These are phyloP conservation scores for Chymomyza amoena DNA, from an alignment of 2,888 invertebrate genomes.

Conservation along the genomic window DNA sequence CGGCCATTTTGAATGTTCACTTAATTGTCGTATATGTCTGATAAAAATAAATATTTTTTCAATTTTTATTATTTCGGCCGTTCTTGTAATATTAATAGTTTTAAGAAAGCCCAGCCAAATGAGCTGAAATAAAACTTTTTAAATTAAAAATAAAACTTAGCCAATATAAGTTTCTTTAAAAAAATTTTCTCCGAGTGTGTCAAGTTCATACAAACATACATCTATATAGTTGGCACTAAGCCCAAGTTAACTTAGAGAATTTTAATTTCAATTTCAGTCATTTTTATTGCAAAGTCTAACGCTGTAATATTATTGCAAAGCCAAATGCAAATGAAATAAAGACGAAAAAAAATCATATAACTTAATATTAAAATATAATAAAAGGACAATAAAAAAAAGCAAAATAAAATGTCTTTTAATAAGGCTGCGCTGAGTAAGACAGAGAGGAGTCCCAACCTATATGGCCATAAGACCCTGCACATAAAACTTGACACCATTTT, in stretches of 20 bases:
- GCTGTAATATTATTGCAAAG: conserved; percentile 38
- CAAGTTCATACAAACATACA: not conserved
- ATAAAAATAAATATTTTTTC: too few relatives aligned
- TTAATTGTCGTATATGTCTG: too few relatives aligned
- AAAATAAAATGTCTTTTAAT: conserved; percentile 11
- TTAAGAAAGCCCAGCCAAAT: not conserved
- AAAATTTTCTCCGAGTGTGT: not conserved
- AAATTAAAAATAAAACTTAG: not conserved
- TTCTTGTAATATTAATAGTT: too few relatives aligned
- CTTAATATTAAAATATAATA: conserved; percentile 31
- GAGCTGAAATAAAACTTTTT: not conserved
- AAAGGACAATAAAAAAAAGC: conserved; percentile 7
- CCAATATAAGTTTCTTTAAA: not conserved
- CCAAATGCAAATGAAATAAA: conserved; percentile 58
- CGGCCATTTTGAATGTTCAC: too few relatives aligned
- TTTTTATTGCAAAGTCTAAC: conserved; percentile 44
- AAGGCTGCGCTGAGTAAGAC: not conserved
- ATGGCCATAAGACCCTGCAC: not conserved
- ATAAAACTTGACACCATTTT: conserved; percentile 53
- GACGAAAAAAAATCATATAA: conserved; percentile 37
- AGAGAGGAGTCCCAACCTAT: not conserved
- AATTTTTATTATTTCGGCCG: too few relatives aligned
- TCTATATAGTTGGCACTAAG: not conserved
- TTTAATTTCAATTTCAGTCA: conserved; percentile 52
- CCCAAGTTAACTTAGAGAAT: conserved; percentile 3